Evolutionary conservation across 2,113 vertebrate species (phyloP), one percentile per base, ranked within the genome.

Genomic region (Prochilodus magdalenae): DNA sequence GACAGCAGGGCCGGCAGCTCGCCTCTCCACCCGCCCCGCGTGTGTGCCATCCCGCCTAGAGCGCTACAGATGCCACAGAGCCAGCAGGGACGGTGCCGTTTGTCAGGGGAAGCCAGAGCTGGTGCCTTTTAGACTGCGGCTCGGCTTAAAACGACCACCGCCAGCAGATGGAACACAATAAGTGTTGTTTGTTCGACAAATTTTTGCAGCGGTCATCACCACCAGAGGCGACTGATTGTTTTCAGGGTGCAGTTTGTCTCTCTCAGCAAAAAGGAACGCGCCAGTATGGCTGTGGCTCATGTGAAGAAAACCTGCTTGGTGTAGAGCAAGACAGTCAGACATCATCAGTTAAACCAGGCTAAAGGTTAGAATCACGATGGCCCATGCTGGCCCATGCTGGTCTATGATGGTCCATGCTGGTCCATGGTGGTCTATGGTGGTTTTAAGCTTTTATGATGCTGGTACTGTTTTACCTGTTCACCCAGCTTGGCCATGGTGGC

Each of bases 1-100:
- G 92, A 93, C 93, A 94, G 93, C 93, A 92, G 92, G 93, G 76
- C 87, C 73, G 77, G 93, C 93, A 94, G 92, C 91, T 92, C 91
- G 91, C 75, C 87, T 86, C 84, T 85, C 87, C 86, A 60, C 57
- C 91, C 84, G 73, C 75, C 91, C 90, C 88, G 88, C 89, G 70
- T 82, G 87, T 83, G 79, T 90, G 88, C 90, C 92, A 91, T 93
- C 90, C 91, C 77, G 92, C 93, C 92, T 90, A 86, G 87, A 92
- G 93, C 93, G 44, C 84, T 89, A 87, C 93, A 94, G 92, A 93
- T 94, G 93, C 91, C 91, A 73, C 73, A 85, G 87, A 89, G 86
- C 74, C 91, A 87, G 91, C 89, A 85, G 87, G 89, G 72, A 83
- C 72, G 79, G 82, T 88, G 36, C 88, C 82, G 89, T 81, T 85